phyloP scores from a whole-genome alignment of 1,140 invertebrate genomes.

The Polypedilum pembai region DNA sequence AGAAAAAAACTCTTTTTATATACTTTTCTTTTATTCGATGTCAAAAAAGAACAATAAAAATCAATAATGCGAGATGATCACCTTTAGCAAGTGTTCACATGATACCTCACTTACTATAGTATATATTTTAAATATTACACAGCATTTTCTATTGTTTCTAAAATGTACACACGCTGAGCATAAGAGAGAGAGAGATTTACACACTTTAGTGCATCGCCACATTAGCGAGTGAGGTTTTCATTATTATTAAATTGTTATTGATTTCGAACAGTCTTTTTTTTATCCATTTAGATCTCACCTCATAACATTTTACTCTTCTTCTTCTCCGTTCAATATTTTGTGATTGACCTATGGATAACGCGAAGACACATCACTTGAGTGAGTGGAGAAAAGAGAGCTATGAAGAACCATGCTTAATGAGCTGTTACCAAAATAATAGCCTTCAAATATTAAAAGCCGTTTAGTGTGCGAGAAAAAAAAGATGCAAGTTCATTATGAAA shows the following conservation, averaged over 20 bases:
- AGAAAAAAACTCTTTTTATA: background rate
- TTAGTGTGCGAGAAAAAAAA: background rate
- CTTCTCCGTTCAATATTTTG: background rate
- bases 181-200: conserved; percentile 9
- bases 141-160: conserved; percentile 26
- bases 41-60: conserved; percentile 16
- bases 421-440: conserved; percentile 17
- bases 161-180: conserved; percentile 7
- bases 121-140: conserved; percentile 18
- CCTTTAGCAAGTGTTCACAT: conserved; percentile 16
- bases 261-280: background rate
- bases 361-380: background rate
- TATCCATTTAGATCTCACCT: background rate
- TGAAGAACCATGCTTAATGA: conserved; percentile 1
- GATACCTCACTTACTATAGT: background rate
- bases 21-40: background rate
- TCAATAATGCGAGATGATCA: conserved; percentile 11
- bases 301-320: too few relatives aligned
- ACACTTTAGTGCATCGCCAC: background rate
- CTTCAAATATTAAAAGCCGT: conserved; percentile 8
- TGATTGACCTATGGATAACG: conserved; percentile 10
- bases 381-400: background rate
- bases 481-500: conserved; percentile 13
- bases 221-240: background rate
- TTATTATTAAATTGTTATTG: conserved; percentile 5